phyloP scores from a whole-genome alignment of 35 echinoderm and acorn worm species.

The Diadema setosum region DNA sequence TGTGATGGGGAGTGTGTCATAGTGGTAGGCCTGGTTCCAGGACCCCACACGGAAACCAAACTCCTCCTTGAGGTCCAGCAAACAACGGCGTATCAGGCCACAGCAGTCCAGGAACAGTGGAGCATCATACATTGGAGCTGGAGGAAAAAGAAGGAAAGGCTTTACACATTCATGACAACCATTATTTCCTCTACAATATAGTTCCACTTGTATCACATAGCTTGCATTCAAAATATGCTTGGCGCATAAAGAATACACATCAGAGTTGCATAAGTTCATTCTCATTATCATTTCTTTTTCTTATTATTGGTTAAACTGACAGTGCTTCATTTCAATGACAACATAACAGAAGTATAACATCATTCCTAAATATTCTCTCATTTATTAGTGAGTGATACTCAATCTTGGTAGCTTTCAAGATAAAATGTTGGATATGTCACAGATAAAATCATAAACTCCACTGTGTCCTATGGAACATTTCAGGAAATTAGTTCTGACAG shows the following conservation, averaged over 20 bases:
- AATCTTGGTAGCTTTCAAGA: too few species aligned
- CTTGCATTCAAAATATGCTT: background rate
- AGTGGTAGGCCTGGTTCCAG: slow-evolving; percentile 98
- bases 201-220: background rate
- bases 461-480: too few species aligned
- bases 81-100: slow-evolving; percentile 61
- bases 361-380: too few species aligned
- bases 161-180: background rate
- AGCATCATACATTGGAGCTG: slow-evolving; percentile 72
- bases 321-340: too few species aligned
- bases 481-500: too few species aligned
- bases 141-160: background rate
- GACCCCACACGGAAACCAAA: slow-evolving; percentile 84
- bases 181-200: background rate
- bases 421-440: too few species aligned
- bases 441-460: too few species aligned
- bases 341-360: too few species aligned
- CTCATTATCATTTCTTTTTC: too few species aligned
- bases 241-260: background rate
- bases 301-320: too few species aligned
- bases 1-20: slow-evolving; percentile 77
- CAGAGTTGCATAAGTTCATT: background rate
- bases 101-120: slow-evolving; percentile 93
- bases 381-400: too few species aligned
- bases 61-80: slow-evolving; percentile 86